A percentile compares a stretch with the other conserved stretches of the same genome.
Conservation (phyloP, 2,113 vertebrate genomes). For the Physeter macrocephalus region DNA sequence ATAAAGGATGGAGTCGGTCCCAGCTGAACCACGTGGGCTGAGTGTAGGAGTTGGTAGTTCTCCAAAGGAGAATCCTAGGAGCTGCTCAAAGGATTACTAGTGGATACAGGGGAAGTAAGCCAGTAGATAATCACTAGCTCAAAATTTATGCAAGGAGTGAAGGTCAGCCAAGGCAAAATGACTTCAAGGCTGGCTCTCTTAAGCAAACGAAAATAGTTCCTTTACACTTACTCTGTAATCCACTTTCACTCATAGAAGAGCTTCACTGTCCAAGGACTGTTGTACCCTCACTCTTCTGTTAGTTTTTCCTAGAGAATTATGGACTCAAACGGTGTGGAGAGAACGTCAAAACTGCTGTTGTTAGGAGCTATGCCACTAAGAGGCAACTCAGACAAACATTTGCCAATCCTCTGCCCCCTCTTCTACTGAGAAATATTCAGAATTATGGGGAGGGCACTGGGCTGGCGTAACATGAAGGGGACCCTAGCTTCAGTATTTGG, state of each 20-base stretch:
- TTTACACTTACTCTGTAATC: background rate
- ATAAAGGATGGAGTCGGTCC: background rate
- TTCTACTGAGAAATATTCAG: too few species aligned
- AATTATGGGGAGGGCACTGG: background rate
- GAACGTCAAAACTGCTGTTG: too few species aligned
- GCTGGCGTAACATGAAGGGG: rapidly evolving
- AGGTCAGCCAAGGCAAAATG: background rate
- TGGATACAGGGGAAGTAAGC: too few species aligned
- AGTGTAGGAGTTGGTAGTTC: too few species aligned
- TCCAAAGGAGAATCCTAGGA: background rate
- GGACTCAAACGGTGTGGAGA: rapidly evolving
- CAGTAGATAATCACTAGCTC: too few species aligned
- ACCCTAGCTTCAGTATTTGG: rapidly evolving
- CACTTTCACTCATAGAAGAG: background rate
- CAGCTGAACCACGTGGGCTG: background rate
- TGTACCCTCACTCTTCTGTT: too few species aligned
- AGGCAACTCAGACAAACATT: background rate
- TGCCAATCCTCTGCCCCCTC: rapidly evolving
- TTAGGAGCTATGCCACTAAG: rapidly evolving
- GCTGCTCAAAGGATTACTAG: too few species aligned
- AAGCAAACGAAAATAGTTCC: background rate
- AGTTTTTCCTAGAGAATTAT: background rate
- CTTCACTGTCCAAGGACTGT: background rate
- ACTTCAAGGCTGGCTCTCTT: too few species aligned
- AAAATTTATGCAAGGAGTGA: too few species aligned